These are phyloP conservation scores for Microchirus variegatus DNA, from an alignment of 2,797 vertebrate species.

Conservation along the genomic window DNA sequence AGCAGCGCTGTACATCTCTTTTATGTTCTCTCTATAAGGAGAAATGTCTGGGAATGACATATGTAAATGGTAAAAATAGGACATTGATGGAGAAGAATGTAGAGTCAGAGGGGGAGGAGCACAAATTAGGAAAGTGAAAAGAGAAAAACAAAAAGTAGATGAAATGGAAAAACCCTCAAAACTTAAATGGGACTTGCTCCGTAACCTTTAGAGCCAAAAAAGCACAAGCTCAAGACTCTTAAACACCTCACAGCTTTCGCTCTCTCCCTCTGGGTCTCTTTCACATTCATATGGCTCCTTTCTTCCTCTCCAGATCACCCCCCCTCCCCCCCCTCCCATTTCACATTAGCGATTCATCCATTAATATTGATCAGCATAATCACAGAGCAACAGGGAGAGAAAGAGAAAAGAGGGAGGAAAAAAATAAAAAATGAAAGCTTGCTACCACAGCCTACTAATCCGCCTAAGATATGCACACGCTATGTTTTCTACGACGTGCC, in stretches of 20 bases:
- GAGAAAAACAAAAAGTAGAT: neutral
- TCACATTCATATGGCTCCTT: neutral
- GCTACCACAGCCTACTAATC: conserved; percentile 46
- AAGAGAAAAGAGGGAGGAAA: conserved; percentile 26
- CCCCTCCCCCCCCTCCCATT: neutral
- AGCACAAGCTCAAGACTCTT: conserved; percentile 49
- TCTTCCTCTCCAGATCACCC: conserved; percentile 4
- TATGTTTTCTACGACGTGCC: conserved; percentile 29
- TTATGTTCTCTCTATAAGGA: conserved; percentile 57
- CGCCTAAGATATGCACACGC: conserved; percentile 42
- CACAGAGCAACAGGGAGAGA: conserved; percentile 47
- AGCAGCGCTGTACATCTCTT: conserved; percentile 44
- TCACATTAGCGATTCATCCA: conserved; percentile 48
- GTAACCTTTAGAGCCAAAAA: conserved; percentile 47
- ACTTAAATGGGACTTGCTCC: conserved; percentile 36
- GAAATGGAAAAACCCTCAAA: conserved; percentile 34
- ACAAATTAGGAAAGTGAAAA: neutral
- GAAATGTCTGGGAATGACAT: conserved; percentile 45
- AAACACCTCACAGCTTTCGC: conserved; percentile 25
- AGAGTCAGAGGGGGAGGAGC: conserved; percentile 8
- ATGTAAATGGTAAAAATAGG: conserved; percentile 65
- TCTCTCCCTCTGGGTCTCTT: too few relatives aligned
- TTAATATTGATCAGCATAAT: conserved; percentile 70
- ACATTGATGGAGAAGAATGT: conserved; percentile 50
- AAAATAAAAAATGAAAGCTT: conserved; percentile 3